Evolutionary conservation across 2,113 vertebrate species (phyloP).

Genomic region (Periophthalmodon schlosseri): DNA sequence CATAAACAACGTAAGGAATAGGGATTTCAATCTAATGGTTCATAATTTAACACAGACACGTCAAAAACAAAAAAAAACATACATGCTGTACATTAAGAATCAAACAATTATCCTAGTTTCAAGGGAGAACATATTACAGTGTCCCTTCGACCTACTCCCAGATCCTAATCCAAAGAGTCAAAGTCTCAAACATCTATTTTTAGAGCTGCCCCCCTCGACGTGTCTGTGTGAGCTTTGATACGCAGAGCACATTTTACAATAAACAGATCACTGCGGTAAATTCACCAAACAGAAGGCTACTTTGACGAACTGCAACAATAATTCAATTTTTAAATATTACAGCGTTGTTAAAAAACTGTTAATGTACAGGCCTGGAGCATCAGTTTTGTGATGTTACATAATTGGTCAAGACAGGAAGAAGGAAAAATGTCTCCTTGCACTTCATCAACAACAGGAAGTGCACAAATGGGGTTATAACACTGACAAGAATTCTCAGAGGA

Average conservation of each 20-base stretch:
- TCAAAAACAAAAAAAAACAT: neutral
- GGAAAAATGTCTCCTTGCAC: constrained; percentile 11
- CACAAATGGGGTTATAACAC: constrained; percentile 29
- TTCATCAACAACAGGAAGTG: constrained; percentile 48
- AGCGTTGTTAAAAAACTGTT: neutral
- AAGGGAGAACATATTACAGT: neutral
- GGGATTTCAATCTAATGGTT: too few species aligned
- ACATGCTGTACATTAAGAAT: neutral
- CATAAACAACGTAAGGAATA: too few species aligned
- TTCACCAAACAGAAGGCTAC: too few species aligned
- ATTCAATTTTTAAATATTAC: neutral
- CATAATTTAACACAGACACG: too few species aligned
- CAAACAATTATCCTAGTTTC: neutral
- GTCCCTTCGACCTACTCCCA: constrained; percentile 44
- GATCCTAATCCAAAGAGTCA: constrained; percentile 37
- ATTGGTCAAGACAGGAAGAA: constrained; percentile 1
- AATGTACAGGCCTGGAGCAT: neutral
- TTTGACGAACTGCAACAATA: neutral
- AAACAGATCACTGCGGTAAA: constrained; percentile 11
- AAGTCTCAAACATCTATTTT: constrained; percentile 57
- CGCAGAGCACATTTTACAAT: constrained; percentile 9
- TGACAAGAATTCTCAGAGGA: constrained; percentile 28
- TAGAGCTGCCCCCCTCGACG: constrained; percentile 46
- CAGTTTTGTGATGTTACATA: constrained; percentile 24
- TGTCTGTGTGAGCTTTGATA: constrained; percentile 11